Evolutionary conservation across 2,888 invertebrate species (phyloP), one percentile per base, ranked within the genome.

Genomic region (Amphipyra tragopoginis): DNA sequence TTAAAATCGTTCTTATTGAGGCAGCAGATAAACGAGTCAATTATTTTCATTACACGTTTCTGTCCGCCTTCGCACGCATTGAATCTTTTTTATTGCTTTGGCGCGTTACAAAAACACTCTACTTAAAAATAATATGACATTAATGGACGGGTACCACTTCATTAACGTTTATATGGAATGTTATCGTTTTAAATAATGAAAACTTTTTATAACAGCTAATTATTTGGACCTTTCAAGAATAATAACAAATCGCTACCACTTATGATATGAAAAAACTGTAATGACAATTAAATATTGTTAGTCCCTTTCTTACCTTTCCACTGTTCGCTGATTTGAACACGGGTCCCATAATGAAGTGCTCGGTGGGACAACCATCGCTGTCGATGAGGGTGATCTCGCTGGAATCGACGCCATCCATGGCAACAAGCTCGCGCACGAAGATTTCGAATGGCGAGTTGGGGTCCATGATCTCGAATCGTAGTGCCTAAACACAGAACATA

Each of bases 391-490:
- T 97, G 82, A 98, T 98, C 95, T 98, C 98, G 86, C 98, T 98
- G 78, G 97, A 97, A 89, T 98, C 98, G 51, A 98, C 97, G 53
- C 98, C 98, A 88, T 99, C 98, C 97, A 98, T 97, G 56, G 98
- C 98, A 61, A 98, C 98, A 84, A 99, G 95, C 93, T 99, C 98
- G 69, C 98, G 96, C 36, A 99, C 98, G 89, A 99, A 98, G 86
- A 99, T 98, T 94, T 99, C 98, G 94, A 98, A 99, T 34, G 98
- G 98, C 84, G 98, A 98, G 94, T 98, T 97, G 85, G 97, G 97
- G 90, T 98, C 98, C 90, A 98, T 96, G 83, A 98, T 98, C 93
- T 98, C 98, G 95, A 98, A 98, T 87, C 97, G 97, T 58, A 98
- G 96, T 38, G 98, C 97, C 95, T 95, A 79, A 29, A 85, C 79